Base-by-base conservation (phyloP, 2,113 vertebrate genomes). In the Pedetes capensis region DNA sequence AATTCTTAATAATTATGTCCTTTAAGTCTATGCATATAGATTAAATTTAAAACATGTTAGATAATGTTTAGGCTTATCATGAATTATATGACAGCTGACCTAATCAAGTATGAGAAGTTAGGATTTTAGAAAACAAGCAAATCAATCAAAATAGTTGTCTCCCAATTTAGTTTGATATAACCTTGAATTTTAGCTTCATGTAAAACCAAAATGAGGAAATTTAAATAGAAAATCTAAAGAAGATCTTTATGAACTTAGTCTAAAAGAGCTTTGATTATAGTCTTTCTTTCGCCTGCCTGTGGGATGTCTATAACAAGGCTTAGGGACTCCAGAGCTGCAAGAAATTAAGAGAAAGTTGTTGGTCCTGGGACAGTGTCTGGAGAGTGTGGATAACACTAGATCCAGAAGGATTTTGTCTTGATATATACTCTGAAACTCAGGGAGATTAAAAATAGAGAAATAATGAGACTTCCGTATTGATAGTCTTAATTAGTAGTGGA, bases 111-210 rank as follows among this genome's bases (percentile, higher is more conserved):
- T 91, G 66, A 84, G 6, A 91, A 63, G 86, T 92, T 87, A 87
- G 79, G 57, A 87, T 89, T 86, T 72, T 44, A 93, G 72, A 87
- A 88, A 95, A 93, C 81, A 95, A 87, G 37, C 55, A 93, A 85
- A 76, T 69, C 53, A 87, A 55, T 91, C 8, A 85, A 96, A 91
- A 93, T 75, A 81, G 81, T 91, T 91, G 10, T 81, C 53, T 91
- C 32, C 42, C 64, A 39, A 47, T 93, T 86, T 76, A 94, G 44
- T 88, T 91, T 81, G 55, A 85, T 94, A 71, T 72, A 59, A 95
- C 55, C 17, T 57, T 95, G 81, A 76, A 34, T 37, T 85, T 90
- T 71, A 75, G 17, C 42, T 8, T 93, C 76, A 84, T 47, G 49
- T 94, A 68, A 91, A 94, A 61, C 20, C 39, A 93, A 72, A 66